These are phyloP conservation scores for Eonycteris spelaea DNA, from an alignment of 2,113 vertebrate species.

Conservation along the genomic window DNA sequence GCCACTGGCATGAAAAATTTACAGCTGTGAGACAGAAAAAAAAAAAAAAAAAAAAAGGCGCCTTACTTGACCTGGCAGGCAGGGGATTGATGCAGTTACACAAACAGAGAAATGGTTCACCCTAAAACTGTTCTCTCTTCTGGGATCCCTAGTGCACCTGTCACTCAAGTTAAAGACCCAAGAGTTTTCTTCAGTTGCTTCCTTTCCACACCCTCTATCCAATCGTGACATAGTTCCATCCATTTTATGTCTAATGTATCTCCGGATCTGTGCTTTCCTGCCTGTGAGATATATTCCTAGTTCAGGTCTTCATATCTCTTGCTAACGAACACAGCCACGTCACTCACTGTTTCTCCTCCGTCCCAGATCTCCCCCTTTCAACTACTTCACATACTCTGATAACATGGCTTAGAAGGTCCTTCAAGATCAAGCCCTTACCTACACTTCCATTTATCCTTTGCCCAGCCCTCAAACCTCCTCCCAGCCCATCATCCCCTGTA, in stretches of 20 bases:
- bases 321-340: not conserved
- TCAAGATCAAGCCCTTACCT: not conserved
- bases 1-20: constrained; percentile 67
- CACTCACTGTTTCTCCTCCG: not conserved
- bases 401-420: not conserved
- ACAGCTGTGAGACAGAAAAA: constrained; percentile 53
- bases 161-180: not conserved
- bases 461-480: fast-evolving
- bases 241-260: fast-evolving
- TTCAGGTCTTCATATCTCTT: not conserved
- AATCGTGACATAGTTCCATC: not conserved
- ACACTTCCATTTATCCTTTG: not conserved
- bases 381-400: not conserved
- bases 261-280: not conserved
- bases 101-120: not conserved
- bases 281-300: not conserved
- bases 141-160: not conserved
- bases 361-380: fast-evolving
- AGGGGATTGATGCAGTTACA: not conserved
- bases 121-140: not conserved
- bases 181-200: not conserved
- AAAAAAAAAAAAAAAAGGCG: not conserved
- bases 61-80: constrained; percentile 41
- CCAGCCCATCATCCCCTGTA: not conserved
- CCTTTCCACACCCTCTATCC: not conserved